Percentiles rank a stretch among this genome's conserved stretches.
Conservation (phyloP, 2,113 vertebrate genomes). For the Leucosticte australis region DNA sequence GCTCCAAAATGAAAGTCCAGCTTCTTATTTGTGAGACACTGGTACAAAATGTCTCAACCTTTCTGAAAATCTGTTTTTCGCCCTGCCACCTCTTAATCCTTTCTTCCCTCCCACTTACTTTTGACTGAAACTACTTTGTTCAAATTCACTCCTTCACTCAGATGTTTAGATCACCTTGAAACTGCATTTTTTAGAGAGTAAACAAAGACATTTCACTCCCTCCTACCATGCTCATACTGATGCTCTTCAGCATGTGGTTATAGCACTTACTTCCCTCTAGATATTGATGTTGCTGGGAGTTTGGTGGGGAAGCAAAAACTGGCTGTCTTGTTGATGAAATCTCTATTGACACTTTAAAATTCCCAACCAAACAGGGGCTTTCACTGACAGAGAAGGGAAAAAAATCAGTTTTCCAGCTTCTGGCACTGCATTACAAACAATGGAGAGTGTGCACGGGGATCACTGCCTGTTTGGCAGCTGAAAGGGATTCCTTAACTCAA, state of each 20-base stretch:
- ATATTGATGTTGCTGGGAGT: not conserved
- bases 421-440: not conserved
- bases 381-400: not conserved
- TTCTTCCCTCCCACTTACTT: not conserved
- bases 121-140: not conserved
- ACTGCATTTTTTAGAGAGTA: not conserved
- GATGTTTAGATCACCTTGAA: conserved; percentile 15
- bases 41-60: not conserved
- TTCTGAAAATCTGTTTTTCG: not conserved
- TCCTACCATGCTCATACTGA: not conserved
- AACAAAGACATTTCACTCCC: not conserved
- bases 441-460: not conserved
- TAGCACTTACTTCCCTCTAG: not conserved
- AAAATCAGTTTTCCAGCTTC: not conserved
- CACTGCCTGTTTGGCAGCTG: not conserved
- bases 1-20: not conserved
- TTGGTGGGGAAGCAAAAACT: not conserved
- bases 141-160: conserved; percentile 8
- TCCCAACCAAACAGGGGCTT: not conserved
- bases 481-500: not conserved
- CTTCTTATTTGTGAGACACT: not conserved
- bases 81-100: not conserved
- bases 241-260: not conserved
- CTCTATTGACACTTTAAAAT: not conserved
- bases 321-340: not conserved